phyloP scores from a whole-genome alignment of 2,888 invertebrate species.

The Tetrapedia diversipes region DNA sequence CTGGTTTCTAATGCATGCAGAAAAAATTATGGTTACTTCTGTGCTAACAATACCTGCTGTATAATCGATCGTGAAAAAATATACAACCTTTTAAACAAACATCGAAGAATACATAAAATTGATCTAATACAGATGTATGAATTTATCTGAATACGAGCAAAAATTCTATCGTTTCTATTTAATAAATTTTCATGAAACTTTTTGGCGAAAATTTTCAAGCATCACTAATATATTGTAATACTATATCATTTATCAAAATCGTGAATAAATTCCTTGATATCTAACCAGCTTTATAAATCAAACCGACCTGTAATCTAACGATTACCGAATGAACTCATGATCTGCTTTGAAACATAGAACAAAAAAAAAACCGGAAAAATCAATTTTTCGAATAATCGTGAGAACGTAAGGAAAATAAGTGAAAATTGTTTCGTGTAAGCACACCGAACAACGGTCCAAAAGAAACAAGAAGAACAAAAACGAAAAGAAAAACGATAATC shows the following conservation, averaged over 20 bases:
- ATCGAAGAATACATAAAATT: neutral
- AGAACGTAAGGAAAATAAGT: slow-evolving; percentile 26
- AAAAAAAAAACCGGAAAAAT: slow-evolving; percentile 1
- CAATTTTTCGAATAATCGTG: slow-evolving; percentile 16
- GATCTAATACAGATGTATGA: too few relatives aligned
- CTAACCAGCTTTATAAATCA: neutral
- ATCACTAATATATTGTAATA: too few relatives aligned
- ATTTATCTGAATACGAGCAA: too few relatives aligned
- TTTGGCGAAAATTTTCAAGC: neutral
- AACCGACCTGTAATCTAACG: neutral
- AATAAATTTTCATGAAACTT: neutral
- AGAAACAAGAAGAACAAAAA: too few relatives aligned
- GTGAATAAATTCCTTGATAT: neutral
- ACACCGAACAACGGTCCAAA: slow-evolving; percentile 66
- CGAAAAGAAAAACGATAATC: slow-evolving; percentile 58
- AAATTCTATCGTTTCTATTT: too few relatives aligned
- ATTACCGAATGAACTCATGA: neutral
- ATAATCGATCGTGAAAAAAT: too few relatives aligned
- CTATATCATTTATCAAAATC: too few relatives aligned
- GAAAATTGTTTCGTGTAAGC: slow-evolving; percentile 62
- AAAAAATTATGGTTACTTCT: neutral
- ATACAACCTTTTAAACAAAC: neutral
- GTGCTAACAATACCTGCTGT: too few relatives aligned
- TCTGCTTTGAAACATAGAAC: slow-evolving; percentile 13
- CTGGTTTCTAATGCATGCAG: slow-evolving; percentile 4